Conservation (phyloP, 2,888 invertebrate genomes). For the Pheosia tremula region DNA sequence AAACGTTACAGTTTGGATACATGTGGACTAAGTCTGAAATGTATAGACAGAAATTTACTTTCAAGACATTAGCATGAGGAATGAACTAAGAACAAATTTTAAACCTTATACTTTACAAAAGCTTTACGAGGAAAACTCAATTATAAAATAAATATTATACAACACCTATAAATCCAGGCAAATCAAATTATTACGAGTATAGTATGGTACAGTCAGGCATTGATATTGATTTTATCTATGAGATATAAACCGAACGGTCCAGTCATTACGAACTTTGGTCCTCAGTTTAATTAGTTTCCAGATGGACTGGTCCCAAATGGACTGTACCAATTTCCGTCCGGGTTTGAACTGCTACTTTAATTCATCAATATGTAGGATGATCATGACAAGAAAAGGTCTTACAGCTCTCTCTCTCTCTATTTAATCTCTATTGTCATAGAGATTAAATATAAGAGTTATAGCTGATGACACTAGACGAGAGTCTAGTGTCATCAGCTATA, state of each 20-base stretch:
- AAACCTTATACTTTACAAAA: no score
- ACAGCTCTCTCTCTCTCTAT: no score
- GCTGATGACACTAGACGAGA: no score
- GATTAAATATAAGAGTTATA: no score
- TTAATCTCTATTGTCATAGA: no score
- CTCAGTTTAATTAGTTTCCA: conserved; percentile 7
- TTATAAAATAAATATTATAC: background rate
- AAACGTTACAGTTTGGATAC: background rate
- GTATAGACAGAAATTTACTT: no score
- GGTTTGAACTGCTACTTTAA: background rate
- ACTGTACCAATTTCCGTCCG: conserved; percentile 10
- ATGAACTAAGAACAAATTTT: no score
- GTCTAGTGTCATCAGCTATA: no score
- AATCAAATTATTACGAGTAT: background rate
- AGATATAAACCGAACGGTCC: conserved; percentile 7
- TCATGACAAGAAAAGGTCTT: background rate
- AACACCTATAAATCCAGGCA: background rate
- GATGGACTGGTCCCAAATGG: conserved; percentile 9
- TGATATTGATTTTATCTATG: conserved; percentile 4
- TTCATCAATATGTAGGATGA: background rate
- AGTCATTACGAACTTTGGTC: conserved; percentile 4
- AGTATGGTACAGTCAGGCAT: background rate
- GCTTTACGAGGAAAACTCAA: background rate
- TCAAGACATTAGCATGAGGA: no score
- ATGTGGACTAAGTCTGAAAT: background rate